phyloP scores from a whole-genome alignment of 2,113 vertebrate species.

The Carassius auratus region DNA sequence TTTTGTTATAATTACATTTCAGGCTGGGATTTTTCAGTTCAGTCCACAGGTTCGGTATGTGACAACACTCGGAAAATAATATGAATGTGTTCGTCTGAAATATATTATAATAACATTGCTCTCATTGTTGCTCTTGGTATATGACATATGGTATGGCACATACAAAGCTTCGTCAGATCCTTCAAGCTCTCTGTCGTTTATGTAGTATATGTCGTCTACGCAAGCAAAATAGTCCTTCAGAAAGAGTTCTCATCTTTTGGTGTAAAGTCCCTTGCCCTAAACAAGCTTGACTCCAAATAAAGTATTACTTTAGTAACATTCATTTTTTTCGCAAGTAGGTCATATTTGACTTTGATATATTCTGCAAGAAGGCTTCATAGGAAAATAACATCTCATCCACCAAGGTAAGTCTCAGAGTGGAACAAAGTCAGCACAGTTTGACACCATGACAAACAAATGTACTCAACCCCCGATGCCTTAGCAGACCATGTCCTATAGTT shows the following conservation, averaged over 20 bases:
- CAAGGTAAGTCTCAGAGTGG: conserved; percentile 70
- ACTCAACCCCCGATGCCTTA: conserved; percentile 25
- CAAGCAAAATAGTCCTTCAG: conserved; percentile 38
- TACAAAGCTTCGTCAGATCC: conserved; percentile 68
- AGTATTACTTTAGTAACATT: conserved; percentile 75
- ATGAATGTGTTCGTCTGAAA: conserved; percentile 34
- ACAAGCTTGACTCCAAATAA: conserved; percentile 74
- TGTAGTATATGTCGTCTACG: conserved; percentile 61
- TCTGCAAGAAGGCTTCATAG: conserved; percentile 75
- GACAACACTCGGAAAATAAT: conserved; percentile 49
- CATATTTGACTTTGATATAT: conserved; percentile 65
- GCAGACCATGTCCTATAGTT: conserved; percentile 38
- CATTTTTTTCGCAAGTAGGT: conserved; percentile 75
- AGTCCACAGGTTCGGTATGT: conserved; percentile 62
- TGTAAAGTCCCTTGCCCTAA: conserved; percentile 56
- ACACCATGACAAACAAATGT: conserved; percentile 12
- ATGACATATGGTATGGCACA: conserved; percentile 74
- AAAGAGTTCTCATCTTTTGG: conserved; percentile 62
- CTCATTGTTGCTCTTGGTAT: conserved; percentile 70
- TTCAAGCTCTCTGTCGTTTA: conserved; percentile 65
- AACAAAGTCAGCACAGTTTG: conserved; percentile 44
- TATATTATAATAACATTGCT: conserved; percentile 65
- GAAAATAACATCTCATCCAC: conserved; percentile 78
- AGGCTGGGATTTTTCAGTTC: conserved; percentile 77
- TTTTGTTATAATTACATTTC: conserved; percentile 90